Percentiles rank a stretch among this genome's conserved stretches.
phyloP scores from a whole-genome alignment of 2,888 invertebrate genomes.

The Lymantria monacha region DNA sequence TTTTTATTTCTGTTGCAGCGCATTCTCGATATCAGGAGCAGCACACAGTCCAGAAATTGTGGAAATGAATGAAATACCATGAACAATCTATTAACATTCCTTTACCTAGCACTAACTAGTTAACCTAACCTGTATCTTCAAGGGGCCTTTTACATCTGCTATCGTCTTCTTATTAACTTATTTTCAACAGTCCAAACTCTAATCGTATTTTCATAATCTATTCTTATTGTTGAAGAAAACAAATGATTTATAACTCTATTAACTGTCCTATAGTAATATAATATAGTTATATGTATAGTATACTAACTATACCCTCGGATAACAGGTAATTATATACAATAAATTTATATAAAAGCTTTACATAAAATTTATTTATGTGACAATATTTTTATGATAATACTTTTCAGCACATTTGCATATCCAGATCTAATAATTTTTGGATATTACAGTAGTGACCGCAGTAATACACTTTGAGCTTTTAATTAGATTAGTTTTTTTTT shows the following conservation, averaged over 20 bases:
- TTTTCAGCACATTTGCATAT: constrained; percentile 36
- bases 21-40: constrained; percentile 66
- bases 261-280: not conserved
- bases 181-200: constrained; percentile 6
- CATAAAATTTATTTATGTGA: constrained; percentile 31
- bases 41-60: constrained; percentile 59
- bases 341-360: constrained; percentile 34
- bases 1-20: constrained; percentile 78
- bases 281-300: too few species aligned
- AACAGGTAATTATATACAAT: constrained; percentile 61
- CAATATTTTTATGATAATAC: constrained; percentile 24
- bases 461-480: constrained; percentile 52
- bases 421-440: constrained; percentile 17
- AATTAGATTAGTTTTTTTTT: constrained; percentile 47
- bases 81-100: constrained; percentile 19
- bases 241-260: not conserved
- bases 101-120: constrained; percentile 23
- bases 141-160: constrained; percentile 6
- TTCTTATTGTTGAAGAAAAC: not conserved
- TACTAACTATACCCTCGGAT: constrained; percentile 43
- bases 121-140: constrained; percentile 8
- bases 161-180: constrained; percentile 11
- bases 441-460: constrained; percentile 39
- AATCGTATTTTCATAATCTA: not conserved
- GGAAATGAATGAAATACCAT: constrained; percentile 58